A percentile compares a stretch with the other conserved stretches of the same genome.
These are phyloP conservation scores for Zygothrica quintamaculata DNA, from an alignment of 2,888 invertebrate genomes.

Conservation along the genomic window DNA sequence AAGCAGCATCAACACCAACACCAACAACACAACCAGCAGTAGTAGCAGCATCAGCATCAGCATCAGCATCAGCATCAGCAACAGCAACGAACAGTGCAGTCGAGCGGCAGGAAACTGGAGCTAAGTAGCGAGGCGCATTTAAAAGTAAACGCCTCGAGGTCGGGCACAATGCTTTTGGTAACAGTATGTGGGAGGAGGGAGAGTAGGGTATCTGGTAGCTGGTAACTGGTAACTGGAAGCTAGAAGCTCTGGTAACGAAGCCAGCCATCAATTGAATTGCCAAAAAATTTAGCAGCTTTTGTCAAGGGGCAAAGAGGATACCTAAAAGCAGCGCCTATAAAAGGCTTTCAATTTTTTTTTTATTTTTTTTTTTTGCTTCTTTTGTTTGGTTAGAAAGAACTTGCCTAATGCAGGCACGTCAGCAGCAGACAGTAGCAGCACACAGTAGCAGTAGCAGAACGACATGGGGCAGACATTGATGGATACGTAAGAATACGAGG, in stretches of 20 bases:
- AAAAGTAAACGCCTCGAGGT: slow-evolving; percentile 73
- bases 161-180: slow-evolving; percentile 51
- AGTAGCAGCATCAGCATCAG: neutral
- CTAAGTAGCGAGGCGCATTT: slow-evolving; percentile 74
- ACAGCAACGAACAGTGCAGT: neutral
- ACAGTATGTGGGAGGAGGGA: neutral
- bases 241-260: slow-evolving; percentile 36
- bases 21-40: slow-evolving; percentile 7
- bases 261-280: slow-evolving; percentile 65
- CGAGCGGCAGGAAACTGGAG: slow-evolving; percentile 62
- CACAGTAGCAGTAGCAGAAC: slow-evolving; percentile 43
- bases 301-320: slow-evolving; percentile 24
- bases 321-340: slow-evolving; percentile 52
- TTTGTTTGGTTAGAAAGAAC: slow-evolving; percentile 36
- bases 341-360: slow-evolving; percentile 69
- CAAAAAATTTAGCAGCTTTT: slow-evolving; percentile 76
- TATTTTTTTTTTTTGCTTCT: slow-evolving; percentile 11
- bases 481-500: slow-evolving; percentile 64
- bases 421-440: slow-evolving; percentile 48
- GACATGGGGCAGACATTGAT: slow-evolving; percentile 75
- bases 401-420: slow-evolving; percentile 74
- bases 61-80: neutral
- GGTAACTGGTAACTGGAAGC: too few relatives aligned
- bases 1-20: slow-evolving; percentile 19
- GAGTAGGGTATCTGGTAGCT: neutral